Conservation (phyloP, 2,113 vertebrate species). For the Dasypus novemcinctus region DNA sequence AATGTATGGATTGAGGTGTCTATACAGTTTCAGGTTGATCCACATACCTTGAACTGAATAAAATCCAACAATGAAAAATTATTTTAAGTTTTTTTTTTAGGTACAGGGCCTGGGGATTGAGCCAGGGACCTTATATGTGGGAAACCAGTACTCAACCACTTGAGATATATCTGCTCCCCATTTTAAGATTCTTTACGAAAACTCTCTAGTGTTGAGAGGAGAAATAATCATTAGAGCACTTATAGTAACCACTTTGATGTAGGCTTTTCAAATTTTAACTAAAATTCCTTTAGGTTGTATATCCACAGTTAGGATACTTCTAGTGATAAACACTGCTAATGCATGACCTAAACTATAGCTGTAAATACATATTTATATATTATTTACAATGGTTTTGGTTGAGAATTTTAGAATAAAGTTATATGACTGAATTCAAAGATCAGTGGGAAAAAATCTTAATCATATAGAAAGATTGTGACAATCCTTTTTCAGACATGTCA, state of each 20-base stretch:
- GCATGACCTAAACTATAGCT: not conserved
- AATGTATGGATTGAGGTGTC: not conserved
- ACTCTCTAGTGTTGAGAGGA: no score
- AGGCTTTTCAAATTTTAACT: not conserved
- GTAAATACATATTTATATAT: not conserved
- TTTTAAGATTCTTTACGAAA: no score
- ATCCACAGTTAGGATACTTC: not conserved
- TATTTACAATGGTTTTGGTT: not conserved
- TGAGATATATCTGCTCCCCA: no score
- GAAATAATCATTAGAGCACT: no score
- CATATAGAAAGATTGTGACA: not conserved
- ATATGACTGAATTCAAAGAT: not conserved
- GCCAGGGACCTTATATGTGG: no score
- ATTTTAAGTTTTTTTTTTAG: no score
- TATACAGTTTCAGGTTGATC: no score
- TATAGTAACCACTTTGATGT: not conserved
- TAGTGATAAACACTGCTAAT: not conserved
- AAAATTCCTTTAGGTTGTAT: no score
- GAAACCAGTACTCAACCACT: no score
- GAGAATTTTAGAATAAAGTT: not conserved
- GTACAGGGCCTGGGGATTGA: no score
- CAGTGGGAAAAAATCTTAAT: not conserved
- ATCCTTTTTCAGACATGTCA: not conserved
- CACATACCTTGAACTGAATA: not conserved
- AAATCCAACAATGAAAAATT: no score